Base-by-base conservation (phyloP, 2,888 invertebrate genomes). In the Cinara cedri region DNA sequence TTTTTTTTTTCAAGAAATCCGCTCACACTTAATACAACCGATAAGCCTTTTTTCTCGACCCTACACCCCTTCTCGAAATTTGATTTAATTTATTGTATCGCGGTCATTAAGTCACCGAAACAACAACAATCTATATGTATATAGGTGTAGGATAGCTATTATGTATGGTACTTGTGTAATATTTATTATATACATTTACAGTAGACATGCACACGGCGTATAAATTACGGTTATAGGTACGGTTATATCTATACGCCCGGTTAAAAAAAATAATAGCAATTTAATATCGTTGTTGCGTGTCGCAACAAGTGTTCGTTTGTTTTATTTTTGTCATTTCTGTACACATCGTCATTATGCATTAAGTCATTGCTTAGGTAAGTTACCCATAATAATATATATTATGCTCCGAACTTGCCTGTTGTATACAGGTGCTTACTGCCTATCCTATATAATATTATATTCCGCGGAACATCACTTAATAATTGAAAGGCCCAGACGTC, bases 281-380 rank as follows among this genome's bases (percentile, higher is more conserved):
- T 63, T 63, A 65, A 49, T 62, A 51, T 44, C n/a, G 16, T 46
- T 51, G 49, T 74, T 74, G 63, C 74, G 46, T 65, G 51, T 57
- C 46, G 8, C 19, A 44, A 74, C 72, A 62, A 62, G 46, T 74
- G 72, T 74, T 74, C 54, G 21, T 57, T 72, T 70, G 49, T 70
- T 70, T 54, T 34, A 4, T 34, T 34, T 34, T 34, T 34, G 3
- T 54, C 6, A 4, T 34, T 34, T 34, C 6, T 34, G 3, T 34
- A 34, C 34, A 4, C 34, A 34, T 34, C 34, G 34, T 34, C 34
- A 34, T 34, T 34, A 34, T n/a, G n/a, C n/a, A n/a, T n/a, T n/a
- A n/a, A n/a, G n/a, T n/a, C n/a, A n/a, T n/a, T n/a, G n/a, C n/a
- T n/a, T n/a, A n/a, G n/a, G n/a, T n/a, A n/a, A n/a, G n/a, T n/a